Conservation (phyloP, 2,797 vertebrate genomes). For the Bovichtus variegatus region DNA sequence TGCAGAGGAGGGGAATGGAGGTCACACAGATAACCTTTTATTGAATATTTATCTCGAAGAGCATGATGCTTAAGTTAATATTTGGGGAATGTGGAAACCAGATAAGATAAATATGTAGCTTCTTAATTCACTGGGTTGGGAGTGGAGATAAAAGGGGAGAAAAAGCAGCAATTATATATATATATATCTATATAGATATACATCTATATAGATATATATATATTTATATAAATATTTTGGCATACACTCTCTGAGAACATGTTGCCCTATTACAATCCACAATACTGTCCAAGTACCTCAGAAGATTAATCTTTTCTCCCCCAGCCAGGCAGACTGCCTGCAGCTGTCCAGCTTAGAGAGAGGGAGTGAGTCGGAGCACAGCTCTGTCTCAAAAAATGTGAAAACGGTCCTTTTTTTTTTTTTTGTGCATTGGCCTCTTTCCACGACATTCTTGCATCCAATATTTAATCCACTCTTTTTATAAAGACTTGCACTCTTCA, state of each 20-base stretch:
- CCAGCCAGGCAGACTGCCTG: constrained; percentile 64
- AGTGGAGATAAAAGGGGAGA: constrained; percentile 21
- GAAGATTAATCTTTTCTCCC: constrained; percentile 69
- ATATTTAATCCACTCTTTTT: constrained; percentile 49
- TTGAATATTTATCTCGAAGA: constrained; percentile 55
- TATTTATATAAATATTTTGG: constrained; percentile 72
- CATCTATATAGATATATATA: constrained; percentile 50
- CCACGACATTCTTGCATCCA: constrained; percentile 64
- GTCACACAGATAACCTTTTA: constrained; percentile 67
- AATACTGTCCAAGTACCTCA: constrained; percentile 84
- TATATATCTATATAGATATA: constrained; percentile 59
- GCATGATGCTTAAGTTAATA: constrained; percentile 68
- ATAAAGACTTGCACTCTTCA: constrained; percentile 65
- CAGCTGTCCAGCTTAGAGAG: constrained; percentile 66
- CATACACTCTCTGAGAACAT: constrained; percentile 75
- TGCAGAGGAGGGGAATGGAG: constrained; percentile 39
- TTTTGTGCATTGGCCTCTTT: constrained; percentile 45
- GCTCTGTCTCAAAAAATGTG: constrained; percentile 72
- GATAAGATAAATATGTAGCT: constrained; percentile 77
- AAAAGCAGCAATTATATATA: constrained; percentile 79
- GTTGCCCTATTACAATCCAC: constrained; percentile 76
- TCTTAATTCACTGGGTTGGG: constrained; percentile 62
- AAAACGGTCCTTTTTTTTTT: constrained; percentile 57
- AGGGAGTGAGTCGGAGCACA: constrained; percentile 75
- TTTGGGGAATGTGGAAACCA: constrained; percentile 79